Percentiles rank a stretch among this genome's conserved stretches.
phyloP scores from a whole-genome alignment of 2,797 vertebrate species.

The Acomys russatus region DNA sequence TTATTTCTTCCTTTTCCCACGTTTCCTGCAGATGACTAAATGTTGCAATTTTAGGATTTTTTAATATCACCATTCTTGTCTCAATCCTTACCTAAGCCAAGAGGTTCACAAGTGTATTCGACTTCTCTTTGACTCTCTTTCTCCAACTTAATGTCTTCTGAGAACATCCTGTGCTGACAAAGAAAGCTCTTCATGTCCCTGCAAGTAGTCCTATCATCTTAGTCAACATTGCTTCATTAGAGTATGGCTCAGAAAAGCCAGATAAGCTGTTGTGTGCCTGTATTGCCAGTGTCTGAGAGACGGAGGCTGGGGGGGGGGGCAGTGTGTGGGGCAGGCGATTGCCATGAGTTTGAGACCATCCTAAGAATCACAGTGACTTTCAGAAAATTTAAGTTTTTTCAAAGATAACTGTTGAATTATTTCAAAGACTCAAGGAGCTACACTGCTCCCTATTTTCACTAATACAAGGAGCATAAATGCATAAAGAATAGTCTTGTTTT shows the following conservation, averaged over 20 bases:
- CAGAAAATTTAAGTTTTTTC: background rate
- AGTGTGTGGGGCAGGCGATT: too few species aligned
- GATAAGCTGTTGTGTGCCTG: background rate
- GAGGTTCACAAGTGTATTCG: background rate
- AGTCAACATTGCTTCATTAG: background rate
- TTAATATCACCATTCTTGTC: fast-evolving
- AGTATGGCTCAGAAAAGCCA: background rate
- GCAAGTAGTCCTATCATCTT: background rate
- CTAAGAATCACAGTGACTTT: too few species aligned
- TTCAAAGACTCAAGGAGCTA: background rate
- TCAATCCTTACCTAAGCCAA: background rate
- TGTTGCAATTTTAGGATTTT: background rate
- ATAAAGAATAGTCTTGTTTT: background rate
- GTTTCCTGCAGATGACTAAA: background rate
- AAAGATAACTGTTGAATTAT: background rate
- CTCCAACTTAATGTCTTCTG: background rate
- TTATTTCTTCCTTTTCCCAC: background rate
- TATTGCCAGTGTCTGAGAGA: background rate
- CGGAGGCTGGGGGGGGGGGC: too few species aligned
- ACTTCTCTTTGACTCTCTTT: background rate
- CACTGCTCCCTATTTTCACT: background rate
- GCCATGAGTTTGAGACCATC: background rate
- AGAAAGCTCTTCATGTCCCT: background rate
- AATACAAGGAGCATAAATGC: background rate
- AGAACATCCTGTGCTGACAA: background rate